These are phyloP conservation scores for Lagopus muta DNA, from an alignment of 2,113 vertebrate species.

Conservation along the genomic window DNA sequence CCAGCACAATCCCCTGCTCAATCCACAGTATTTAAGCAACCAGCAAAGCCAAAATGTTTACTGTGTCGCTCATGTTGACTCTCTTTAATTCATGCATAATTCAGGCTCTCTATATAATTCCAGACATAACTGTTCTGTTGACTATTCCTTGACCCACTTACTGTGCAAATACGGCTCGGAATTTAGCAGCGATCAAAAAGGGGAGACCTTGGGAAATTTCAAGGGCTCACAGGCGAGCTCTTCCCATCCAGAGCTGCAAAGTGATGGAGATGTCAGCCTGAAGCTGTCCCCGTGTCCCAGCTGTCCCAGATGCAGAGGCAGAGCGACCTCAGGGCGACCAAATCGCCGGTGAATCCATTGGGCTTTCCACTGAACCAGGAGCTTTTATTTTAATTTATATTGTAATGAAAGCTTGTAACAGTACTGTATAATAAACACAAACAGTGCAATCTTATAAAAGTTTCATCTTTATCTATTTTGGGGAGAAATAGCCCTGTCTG, in stretches of 20 bases:
- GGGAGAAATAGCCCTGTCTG: constrained; percentile 74
- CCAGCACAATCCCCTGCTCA: accelerated
- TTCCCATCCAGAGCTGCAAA: accelerated
- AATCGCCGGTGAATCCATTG: not conserved
- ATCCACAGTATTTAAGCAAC: not conserved
- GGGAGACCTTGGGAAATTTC: not conserved
- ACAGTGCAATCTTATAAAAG: constrained; percentile 79
- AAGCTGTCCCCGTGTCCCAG: not conserved
- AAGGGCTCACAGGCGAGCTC: not conserved
- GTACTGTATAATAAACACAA: constrained; percentile 59
- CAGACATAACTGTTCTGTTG: constrained; percentile 30
- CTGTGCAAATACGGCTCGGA: not conserved
- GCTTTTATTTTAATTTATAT: constrained; percentile 69
- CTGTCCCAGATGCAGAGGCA: not conserved
- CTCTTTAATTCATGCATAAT: constrained; percentile 59
- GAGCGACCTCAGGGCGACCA: not conserved
- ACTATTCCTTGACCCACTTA: constrained; percentile 66
- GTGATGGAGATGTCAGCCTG: not conserved
- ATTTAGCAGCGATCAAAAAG: not conserved
- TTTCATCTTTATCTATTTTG: constrained; percentile 83
- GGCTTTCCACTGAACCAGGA: constrained; percentile 20
- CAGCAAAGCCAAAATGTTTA: not conserved
- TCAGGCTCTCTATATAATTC: constrained; percentile 34
- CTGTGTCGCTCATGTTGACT: not conserved
- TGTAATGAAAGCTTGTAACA: constrained; percentile 62